phyloP scores from a whole-genome alignment of 1,140 invertebrate species.

The Heliconius melpomene region DNA sequence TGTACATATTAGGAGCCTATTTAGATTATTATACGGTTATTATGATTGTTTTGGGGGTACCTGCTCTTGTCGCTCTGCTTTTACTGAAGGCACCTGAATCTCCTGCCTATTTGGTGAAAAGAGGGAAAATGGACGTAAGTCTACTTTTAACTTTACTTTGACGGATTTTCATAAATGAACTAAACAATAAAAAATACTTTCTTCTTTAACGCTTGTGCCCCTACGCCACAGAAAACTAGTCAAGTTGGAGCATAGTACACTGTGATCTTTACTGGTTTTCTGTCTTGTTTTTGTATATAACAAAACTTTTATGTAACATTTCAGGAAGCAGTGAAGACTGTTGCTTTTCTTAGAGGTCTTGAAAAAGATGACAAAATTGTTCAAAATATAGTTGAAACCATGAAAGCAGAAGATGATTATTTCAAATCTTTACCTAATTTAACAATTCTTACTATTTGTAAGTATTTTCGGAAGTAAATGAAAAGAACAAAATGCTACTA shows the following conservation, averaged over 20 bases:
- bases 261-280: too few relatives aligned
- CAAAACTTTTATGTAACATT: background rate
- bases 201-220: too few relatives aligned
- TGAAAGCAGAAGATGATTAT: slow-evolving; percentile 31
- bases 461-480: background rate
- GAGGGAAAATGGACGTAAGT: slow-evolving; percentile 53
- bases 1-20: slow-evolving; percentile 82
- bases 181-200: too few relatives aligned
- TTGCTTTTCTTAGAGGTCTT: slow-evolving; percentile 34
- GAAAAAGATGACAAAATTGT: slow-evolving; percentile 32
- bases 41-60: slow-evolving; percentile 42
- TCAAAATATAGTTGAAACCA: slow-evolving; percentile 25
- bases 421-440: slow-evolving; percentile 32
- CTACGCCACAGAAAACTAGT: too few relatives aligned
- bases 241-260: too few relatives aligned
- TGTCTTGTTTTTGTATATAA: background rate
- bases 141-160: slow-evolving; percentile 1
- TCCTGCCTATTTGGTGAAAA: slow-evolving; percentile 55
- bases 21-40: slow-evolving; percentile 71
- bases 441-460: slow-evolving; percentile 26
- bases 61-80: slow-evolving; percentile 39
- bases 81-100: slow-evolving; percentile 56
- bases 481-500: too few relatives aligned
- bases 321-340: slow-evolving; percentile 31
- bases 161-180: background rate